Conservation (phyloP, 2,113 vertebrate genomes). For the Furnarius figulus region DNA sequence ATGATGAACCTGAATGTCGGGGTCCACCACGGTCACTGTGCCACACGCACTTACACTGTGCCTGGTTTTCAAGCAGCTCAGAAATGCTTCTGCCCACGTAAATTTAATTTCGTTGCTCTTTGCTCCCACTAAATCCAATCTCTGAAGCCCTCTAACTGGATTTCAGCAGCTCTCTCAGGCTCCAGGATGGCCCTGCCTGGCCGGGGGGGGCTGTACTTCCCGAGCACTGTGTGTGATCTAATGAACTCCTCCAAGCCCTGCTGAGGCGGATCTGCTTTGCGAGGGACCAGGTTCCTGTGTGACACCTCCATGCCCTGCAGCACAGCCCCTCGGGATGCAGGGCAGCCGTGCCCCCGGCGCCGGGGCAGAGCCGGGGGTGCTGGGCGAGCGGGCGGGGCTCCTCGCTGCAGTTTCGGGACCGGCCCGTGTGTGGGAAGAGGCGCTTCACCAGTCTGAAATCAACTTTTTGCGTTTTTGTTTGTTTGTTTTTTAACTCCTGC, state of each 20-base stretch:
- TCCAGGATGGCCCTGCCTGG: neutral
- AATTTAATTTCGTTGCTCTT: neutral
- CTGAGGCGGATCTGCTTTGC: neutral
- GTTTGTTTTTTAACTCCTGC: neutral
- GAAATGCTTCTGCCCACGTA: neutral
- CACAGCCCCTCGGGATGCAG: too few relatives aligned
- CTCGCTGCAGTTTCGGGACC: neutral
- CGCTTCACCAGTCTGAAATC: neutral
- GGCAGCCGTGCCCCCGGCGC: too few relatives aligned
- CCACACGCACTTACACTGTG: neutral
- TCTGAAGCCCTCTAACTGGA: neutral
- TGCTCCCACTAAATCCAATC: slow-evolving; percentile 8
- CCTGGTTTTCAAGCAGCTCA: neutral
- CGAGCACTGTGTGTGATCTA: rapidly evolving
- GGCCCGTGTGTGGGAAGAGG: neutral
- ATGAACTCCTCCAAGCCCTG: neutral
- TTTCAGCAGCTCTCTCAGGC: neutral
- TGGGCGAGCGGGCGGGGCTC: neutral
- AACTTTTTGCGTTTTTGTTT: neutral
- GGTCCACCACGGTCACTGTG: neutral
- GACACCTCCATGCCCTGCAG: neutral
- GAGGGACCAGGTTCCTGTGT: neutral
- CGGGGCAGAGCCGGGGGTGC: neutral
- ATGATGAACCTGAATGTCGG: rapidly evolving
- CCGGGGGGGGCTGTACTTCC: neutral